Base-by-base conservation (phyloP, 2,113 vertebrate genomes). In the Cryptomyrus ogoouensis region DNA sequence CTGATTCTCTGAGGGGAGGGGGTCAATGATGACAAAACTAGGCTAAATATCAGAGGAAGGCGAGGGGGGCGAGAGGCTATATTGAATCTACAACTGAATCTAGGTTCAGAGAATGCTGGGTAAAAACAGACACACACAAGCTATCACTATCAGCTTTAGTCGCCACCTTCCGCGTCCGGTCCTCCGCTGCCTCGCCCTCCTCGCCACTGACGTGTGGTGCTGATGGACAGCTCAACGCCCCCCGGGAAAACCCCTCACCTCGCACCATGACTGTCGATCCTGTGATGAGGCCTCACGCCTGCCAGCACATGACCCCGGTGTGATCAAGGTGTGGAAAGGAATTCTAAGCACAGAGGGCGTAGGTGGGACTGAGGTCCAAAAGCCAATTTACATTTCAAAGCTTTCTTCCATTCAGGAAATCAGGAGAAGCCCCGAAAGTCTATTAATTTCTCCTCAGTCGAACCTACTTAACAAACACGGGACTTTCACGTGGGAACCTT, bases 351-450 rank as follows among this genome's bases (percentile, higher is more conserved):
- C 44, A 24, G 42, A 5, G 83, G 19, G 39, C 5, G 77, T 47
- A 47, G 83, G 42, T 47, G 42, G 83, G 17, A 24, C 24, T 44
- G 47, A 35, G 44, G n/a, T 89, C 70, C 88, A 80, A 27, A 66
- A 31, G 66, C 7, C 88, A 49, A 83, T 89, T 89, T 52, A 47
- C 66, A 89, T 89, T 89, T 77, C 88, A 89, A 83, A 89, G 88
- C 88, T 15, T 80, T 35, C 31, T 52, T 52, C 49, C 49, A n/a
- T 15, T n/a, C 46, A 52, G 84, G 47, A 52, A 49, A 52, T 47
- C 42, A 52, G 15, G 13, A 13, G 47, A 52, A 52, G 27, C 27
- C 44, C 83, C 10, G 8, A 10, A 84, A 47, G 24, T 46, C 21
- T 9, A 84, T 84, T 47, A 17, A 84, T 47, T 84, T 47, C 83